Percentiles rank a stretch among this genome's conserved stretches.
These are phyloP conservation scores for Discoglossus pictus DNA, from an alignment of 2,797 vertebrate genomes.

Conservation along the genomic window DNA sequence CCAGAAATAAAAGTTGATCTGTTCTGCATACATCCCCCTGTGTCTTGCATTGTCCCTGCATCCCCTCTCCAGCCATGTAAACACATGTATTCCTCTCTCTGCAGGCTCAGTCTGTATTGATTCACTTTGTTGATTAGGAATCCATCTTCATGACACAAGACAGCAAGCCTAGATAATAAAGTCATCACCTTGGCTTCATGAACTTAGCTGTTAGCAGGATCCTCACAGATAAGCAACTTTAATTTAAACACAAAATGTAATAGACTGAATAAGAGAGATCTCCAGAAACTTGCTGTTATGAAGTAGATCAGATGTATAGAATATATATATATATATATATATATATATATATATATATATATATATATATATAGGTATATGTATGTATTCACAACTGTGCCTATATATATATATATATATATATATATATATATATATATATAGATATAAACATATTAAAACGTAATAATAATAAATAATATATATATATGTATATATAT, in stretches of 20 bases:
- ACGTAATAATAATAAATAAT: too few species aligned
- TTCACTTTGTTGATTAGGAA: constrained; percentile 77
- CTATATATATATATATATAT: too few species aligned
- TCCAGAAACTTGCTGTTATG: too few species aligned
- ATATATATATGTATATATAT: too few species aligned
- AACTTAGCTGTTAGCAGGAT: constrained; percentile 20
- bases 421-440: too few species aligned
- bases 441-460: too few species aligned
- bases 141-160: constrained; percentile 76
- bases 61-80: constrained; percentile 51
- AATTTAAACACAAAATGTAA: not conserved
- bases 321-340: too few species aligned
- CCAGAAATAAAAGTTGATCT: constrained; percentile 16
- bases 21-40: constrained; percentile 26
- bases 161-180: constrained; percentile 66
- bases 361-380: too few species aligned
- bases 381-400: too few species aligned
- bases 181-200: constrained; percentile 38
- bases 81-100: constrained; percentile 21
- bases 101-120: constrained; percentile 61
- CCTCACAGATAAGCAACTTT: constrained; percentile 19
- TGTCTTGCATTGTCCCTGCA: constrained; percentile 54
- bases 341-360: too few species aligned
- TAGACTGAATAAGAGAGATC: not conserved
- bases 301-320: too few species aligned